Conservation (phyloP, 2,113 vertebrate species). For the Rhegmatorhina hoffmannsi region DNA sequence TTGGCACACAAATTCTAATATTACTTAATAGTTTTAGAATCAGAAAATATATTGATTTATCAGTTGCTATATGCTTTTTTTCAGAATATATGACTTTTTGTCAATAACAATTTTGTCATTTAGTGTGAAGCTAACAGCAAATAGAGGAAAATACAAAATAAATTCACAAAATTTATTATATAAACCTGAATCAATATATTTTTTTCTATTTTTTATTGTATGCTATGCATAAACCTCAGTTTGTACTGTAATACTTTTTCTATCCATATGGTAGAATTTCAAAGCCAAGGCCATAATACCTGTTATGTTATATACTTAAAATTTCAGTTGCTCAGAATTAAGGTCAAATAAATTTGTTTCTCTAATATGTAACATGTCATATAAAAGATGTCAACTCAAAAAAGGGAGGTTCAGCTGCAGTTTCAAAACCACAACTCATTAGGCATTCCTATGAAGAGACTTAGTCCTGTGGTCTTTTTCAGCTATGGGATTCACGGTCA, state of each 20-base stretch:
- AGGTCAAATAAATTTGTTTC: background rate
- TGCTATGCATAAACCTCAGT: background rate
- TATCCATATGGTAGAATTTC: background rate
- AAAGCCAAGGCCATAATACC: background rate
- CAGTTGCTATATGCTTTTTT: background rate
- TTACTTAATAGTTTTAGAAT: background rate
- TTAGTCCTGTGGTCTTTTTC: background rate
- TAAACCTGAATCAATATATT: background rate
- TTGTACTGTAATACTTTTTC: background rate
- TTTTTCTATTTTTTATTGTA: background rate
- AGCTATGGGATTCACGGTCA: background rate
- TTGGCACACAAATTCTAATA: background rate
- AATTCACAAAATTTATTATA: background rate
- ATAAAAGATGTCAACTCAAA: background rate
- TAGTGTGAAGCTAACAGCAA: background rate
- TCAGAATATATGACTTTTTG: background rate
- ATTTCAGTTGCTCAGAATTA: background rate
- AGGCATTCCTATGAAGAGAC: background rate
- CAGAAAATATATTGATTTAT: background rate
- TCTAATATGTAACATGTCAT: background rate
- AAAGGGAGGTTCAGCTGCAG: background rate
- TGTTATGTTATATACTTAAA: background rate
- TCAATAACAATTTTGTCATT: background rate
- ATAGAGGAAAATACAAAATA: background rate
- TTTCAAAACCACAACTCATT: background rate